Evolutionary conservation across 2,797 vertebrate species (phyloP), one percentile per base, ranked within the genome.

Genomic region (Huso huso): DNA sequence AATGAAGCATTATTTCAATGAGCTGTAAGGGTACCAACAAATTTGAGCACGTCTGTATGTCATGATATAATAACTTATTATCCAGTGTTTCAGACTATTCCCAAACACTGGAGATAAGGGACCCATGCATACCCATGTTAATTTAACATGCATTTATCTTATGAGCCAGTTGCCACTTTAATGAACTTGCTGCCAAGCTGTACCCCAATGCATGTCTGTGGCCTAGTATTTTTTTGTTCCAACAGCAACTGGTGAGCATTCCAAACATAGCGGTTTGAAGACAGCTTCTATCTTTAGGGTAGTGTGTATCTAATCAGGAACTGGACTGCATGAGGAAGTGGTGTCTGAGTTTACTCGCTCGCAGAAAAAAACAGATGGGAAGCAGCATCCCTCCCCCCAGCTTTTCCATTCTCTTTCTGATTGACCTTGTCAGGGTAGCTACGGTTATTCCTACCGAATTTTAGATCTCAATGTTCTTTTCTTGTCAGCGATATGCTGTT

Each of bases 271-370:
- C n/a, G 52, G 23, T 61, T 64, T 64, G 53, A 63, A 62, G 48
- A 71, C 6, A 0, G n/a, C 59, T 64, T 74, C 74, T 61, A 7
- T 74, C 72, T 73, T 70, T 73, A 73, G 73, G 49, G 48, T 52
- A 23, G 12, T 4, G 10, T 37, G 6, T 15, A 18, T 71, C 12
- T 63, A 63, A 71, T 66, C 68, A 59, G 72, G 62, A 62, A 6
- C 63, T 65, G 68, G 12, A 13, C 62, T 7, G 8, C 51, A 18
- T 12, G 48, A 59, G 63, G 49, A 71, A 59, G 51, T 61, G 60
- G 0, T 0, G 48, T 59, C 63, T 70, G 49, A 55, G 68, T 61
- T 72, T 66, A 51, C 62, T 66, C 63, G 11, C 48, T 13, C 23
- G 11, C 66, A 67, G 10, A n/a, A 61, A 37, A 37, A 67, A 67